Conservation (phyloP, 2,797 vertebrate genomes). For the Nannoperca australis region DNA sequence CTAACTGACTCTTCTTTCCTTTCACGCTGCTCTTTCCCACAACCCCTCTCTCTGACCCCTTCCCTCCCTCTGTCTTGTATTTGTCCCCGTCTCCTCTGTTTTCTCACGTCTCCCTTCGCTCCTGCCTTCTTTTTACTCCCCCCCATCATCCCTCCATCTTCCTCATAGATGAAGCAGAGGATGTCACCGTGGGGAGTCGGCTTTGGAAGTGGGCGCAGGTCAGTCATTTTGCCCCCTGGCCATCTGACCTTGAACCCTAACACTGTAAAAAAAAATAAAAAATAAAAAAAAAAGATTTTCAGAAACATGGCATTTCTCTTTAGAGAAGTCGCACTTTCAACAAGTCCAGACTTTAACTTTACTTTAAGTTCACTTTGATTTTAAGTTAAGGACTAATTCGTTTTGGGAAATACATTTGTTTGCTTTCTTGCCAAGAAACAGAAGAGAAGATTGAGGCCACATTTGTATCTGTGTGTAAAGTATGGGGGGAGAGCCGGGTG, state of each 20-base stretch:
- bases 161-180: conserved; percentile 76
- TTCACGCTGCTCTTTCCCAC: conserved; percentile 74
- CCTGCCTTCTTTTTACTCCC: neutral
- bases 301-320: neutral
- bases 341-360: no score
- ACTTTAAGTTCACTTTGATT: neutral
- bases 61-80: conserved; percentile 41
- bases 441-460: neutral
- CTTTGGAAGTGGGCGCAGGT: conserved; percentile 76
- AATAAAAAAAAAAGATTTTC: no score
- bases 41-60: conserved; percentile 66
- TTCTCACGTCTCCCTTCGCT: conserved; percentile 32
- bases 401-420: neutral
- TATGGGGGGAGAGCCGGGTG: neutral
- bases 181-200: conserved; percentile 70
- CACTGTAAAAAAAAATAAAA: neutral
- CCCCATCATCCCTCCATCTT: conserved; percentile 22
- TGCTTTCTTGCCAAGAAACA: neutral
- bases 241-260: conserved; percentile 15
- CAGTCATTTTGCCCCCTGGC: conserved; percentile 73
- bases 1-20: conserved; percentile 68
- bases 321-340: neutral
- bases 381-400: neutral
- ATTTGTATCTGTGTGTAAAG: neutral
- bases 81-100: conserved; percentile 31